Base-by-base conservation (phyloP, 1,140 invertebrate species). In the Brachionus koreanus region DNA sequence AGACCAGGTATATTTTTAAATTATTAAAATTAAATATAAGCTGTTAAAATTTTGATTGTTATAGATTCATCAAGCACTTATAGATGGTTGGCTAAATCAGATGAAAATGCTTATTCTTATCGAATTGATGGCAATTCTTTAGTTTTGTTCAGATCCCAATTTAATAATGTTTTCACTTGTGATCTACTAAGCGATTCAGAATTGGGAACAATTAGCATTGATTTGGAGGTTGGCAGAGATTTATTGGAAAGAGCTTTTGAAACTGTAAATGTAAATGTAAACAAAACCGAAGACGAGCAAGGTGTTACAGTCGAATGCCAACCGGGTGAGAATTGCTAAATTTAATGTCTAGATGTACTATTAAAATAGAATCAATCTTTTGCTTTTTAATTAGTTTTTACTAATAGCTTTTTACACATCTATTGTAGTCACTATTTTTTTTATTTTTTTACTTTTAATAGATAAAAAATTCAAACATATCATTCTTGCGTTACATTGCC, bases 311-410 rank as follows among this genome's bases (percentile, higher is more conserved):
- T 16, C 16, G 49, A 79, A 39, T 79, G 76, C 25, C 49, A 79
- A 61, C 76, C 76, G 76, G 76, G 76, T 79, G 76, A 79, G 76
- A 37, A 79, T 19, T 79, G 76, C 76, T 79, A 65, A 42, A 79
- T 37, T 49, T 35, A 61, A 77, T 57, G 42, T 57, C 37, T 74
- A 74, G 69, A 74, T 74, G 69, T 74, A 74, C 69, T 74, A 43
- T 74, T 74, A 46, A 67, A 67, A 57, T 67, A 67, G 63, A 23
- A 67, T 37, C 25, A 57, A 57, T 7, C 19, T 57, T 57, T 57
- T 16, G 25, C 29, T 65, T 37, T 33, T 13, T 25, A 57, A 57
- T 1, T 57, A 35, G 9, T 16, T 65, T 65, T 33, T 65, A 65
- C 63, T 65, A 5, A 4, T 65, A 33, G 12, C n/a, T 33, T 33